Evolutionary conservation across 2,113 vertebrate genomes (phyloP), one percentile per base, ranked within the genome.

Genomic region (Pyxicephalus adspersus): DNA sequence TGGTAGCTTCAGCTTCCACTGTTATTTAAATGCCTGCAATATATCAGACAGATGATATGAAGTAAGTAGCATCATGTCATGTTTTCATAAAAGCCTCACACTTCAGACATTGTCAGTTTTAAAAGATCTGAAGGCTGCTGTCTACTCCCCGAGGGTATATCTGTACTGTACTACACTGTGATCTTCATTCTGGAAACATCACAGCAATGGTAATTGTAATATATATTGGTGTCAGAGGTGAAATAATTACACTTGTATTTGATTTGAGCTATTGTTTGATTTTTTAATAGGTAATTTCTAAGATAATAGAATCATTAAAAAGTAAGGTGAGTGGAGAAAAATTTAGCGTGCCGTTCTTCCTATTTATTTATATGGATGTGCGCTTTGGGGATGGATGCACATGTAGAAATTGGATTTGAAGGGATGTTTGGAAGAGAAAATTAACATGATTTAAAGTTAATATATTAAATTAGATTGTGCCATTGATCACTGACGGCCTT

Each of bases 41-140:
- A 76, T 52, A 29, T 55, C 58, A 73, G 66, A 64, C 38, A 64
- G 54, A 68, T 66, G 71, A 82, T 64, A 58, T 82, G 61, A 50
- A 58, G 71, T 38, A 55, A 75, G 34, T 74, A 64, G 70, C 45
- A 81, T 73, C 60, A 71, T 82, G 71, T 75, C 71, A 81, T 75
- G 80, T 74, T 82, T 66, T 73, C 71, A 82, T 82, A 75, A 82
- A 82, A 75, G 71, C 45, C 8, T 63, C 55, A n/a, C 11, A 64
- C 70, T 81, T 81, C 70, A 81, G 66, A 82, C 70, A 31, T 50
- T 82, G 80, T 82, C 80, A 82, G 80, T 64, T 45, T 26, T 64
- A 58, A 58, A 82, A 75, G 71, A 82, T 82, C 80, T 75, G n/a
- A 82, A 75, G 80, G n/a, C n/a, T 58, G 28, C 63, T 65, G 70